phyloP scores from a whole-genome alignment of 2,113 vertebrate species.

The Hemibates koningsi region DNA sequence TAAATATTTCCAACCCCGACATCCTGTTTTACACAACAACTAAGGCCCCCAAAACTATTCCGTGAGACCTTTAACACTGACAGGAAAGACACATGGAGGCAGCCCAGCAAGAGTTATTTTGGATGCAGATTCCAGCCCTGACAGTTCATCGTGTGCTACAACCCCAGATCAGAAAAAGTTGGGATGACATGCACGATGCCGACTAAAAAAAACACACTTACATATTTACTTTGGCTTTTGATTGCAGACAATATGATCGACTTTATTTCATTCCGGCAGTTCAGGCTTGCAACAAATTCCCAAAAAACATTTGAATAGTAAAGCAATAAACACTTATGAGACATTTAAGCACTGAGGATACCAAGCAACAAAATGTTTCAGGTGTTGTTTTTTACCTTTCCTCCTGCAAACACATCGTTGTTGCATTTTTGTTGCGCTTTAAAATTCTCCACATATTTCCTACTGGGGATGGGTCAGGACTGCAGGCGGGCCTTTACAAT shows the following conservation, averaged over 20 bases:
- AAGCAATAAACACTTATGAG: background rate
- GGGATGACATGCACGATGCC: background rate
- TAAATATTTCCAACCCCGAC: background rate
- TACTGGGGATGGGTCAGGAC: background rate
- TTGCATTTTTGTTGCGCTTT: background rate
- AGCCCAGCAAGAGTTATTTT: background rate
- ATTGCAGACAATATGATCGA: rapidly evolving
- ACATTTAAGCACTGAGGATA: background rate
- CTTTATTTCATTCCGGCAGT: background rate
- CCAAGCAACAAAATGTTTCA: background rate
- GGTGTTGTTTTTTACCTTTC: background rate
- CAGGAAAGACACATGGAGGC: background rate
- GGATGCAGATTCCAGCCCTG: background rate
- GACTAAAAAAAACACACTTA: background rate
- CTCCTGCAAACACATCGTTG: background rate
- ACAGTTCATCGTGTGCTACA: background rate
- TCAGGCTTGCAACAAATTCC: background rate
- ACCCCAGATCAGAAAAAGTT: background rate
- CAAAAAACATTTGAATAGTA: background rate
- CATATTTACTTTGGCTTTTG: background rate
- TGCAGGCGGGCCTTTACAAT: background rate
- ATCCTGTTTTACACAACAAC: background rate
- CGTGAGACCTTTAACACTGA: background rate
- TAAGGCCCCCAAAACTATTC: background rate
- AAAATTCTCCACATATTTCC: background rate